Percentiles rank a stretch among this genome's conserved stretches.
phyloP scores from a whole-genome alignment of 2,113 vertebrate genomes.

The Salminus brasiliensis region DNA sequence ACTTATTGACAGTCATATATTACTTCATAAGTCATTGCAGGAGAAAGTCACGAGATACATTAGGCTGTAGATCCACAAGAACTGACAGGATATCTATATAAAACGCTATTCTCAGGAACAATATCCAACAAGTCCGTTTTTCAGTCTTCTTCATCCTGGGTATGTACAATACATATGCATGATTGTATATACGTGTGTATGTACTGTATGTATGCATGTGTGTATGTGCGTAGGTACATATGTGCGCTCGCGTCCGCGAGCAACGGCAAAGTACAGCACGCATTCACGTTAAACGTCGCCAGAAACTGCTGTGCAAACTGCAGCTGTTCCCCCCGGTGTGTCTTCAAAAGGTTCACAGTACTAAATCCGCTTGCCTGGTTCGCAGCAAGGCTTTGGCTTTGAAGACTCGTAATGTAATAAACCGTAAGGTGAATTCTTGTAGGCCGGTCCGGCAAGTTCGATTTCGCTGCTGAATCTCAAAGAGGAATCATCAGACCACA shows the following conservation, averaged over 20 bases:
- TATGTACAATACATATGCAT: conserved; percentile 47
- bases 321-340: neutral
- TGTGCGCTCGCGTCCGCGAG: conserved; percentile 47
- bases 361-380: conserved; percentile 20
- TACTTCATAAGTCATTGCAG: conserved; percentile 24
- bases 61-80: conserved; percentile 40
- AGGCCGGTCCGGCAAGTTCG: neutral
- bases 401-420: conserved; percentile 29
- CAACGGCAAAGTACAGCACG: conserved; percentile 27
- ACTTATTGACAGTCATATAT: conserved; percentile 18
- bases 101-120: conserved; percentile 13
- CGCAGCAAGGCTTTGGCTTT: conserved; percentile 51
- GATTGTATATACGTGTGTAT: conserved; percentile 14
- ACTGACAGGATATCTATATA: conserved; percentile 27
- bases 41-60: conserved; percentile 30
- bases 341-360: conserved; percentile 42
- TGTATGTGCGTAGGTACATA: conserved; percentile 56
- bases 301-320: conserved; percentile 42
- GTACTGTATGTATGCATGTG: conserved; percentile 7
- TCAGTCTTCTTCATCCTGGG: conserved; percentile 6
- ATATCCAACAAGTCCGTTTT: neutral
- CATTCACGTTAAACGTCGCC: conserved; percentile 29
- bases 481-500: conserved; percentile 33
- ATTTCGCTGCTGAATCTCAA: conserved; percentile 13
- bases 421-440: neutral